Percentiles rank a stretch among this genome's conserved stretches.
Conservation (phyloP, 2,113 vertebrate species). For the Eudorcas thomsonii region DNA sequence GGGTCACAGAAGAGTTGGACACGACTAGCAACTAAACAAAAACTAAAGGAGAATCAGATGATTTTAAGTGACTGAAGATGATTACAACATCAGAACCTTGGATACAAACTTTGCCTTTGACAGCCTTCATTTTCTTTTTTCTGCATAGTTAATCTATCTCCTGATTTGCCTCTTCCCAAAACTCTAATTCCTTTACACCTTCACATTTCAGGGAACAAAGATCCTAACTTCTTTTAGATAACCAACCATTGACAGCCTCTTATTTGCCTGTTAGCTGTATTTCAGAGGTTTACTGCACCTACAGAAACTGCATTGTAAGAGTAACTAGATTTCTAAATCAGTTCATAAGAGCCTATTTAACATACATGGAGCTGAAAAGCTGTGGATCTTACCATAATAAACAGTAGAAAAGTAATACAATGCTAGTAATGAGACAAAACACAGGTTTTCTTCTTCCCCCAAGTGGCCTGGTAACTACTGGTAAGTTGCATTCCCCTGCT, state of each 20-base stretch:
- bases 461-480: neutral
- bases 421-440: conserved; percentile 9
- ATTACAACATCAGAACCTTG: neutral
- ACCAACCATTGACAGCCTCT: neutral
- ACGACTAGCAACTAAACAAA: neutral
- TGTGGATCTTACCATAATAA: neutral
- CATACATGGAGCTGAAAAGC: neutral
- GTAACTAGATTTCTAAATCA: neutral
- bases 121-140: conserved; percentile 24
- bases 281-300: neutral
- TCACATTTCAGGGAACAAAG: neutral
- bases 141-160: neutral
- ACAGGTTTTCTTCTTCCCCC: neutral
- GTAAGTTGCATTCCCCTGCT: neutral
- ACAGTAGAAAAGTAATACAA: neutral
- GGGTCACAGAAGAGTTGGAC: neutral
- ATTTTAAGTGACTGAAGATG: neutral
- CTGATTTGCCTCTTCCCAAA: neutral
- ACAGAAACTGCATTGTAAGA: neutral
- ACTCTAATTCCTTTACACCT: neutral
- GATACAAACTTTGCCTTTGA: neutral
- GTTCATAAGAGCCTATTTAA: conserved; percentile 2
- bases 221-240: neutral
- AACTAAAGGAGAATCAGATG: neutral
- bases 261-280: neutral